These are phyloP conservation scores for Bungarus multicinctus DNA, from an alignment of 2,113 vertebrate species.

Conservation along the genomic window DNA sequence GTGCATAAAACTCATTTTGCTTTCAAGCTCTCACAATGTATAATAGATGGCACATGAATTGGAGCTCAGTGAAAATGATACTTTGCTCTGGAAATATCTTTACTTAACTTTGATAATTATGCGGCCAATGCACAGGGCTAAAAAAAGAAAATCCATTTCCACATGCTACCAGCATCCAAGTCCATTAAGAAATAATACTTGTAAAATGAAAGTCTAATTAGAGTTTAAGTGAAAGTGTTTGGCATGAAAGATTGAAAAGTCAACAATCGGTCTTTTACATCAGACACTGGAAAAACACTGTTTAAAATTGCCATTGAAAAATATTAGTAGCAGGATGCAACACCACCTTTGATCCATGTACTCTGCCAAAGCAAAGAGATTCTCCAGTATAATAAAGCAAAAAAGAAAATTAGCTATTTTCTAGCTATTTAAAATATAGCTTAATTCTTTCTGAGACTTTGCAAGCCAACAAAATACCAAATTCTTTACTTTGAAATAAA, in stretches of 20 bases:
- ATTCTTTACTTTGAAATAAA: slow-evolving; percentile 51
- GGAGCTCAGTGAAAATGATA: slow-evolving; percentile 59
- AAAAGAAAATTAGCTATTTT: slow-evolving; percentile 68
- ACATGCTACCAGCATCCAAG: slow-evolving; percentile 67
- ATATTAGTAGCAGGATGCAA: slow-evolving; percentile 82
- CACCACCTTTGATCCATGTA: slow-evolving; percentile 75
- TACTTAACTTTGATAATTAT: slow-evolving; percentile 70
- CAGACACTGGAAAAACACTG: slow-evolving; percentile 75
- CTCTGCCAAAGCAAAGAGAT: slow-evolving; percentile 74
- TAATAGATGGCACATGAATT: slow-evolving; percentile 71
- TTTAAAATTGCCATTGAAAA: slow-evolving; percentile 71
- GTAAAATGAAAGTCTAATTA: slow-evolving; percentile 78
- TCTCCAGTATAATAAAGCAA: slow-evolving; percentile 69
- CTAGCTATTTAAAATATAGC: slow-evolving; percentile 47
- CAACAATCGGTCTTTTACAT: slow-evolving; percentile 77
- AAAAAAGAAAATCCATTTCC: slow-evolving; percentile 73
- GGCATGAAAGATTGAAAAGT: slow-evolving; percentile 75
- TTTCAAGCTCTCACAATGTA: slow-evolving; percentile 46
- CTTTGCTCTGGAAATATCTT: slow-evolving; percentile 71
- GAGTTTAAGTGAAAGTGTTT: slow-evolving; percentile 76
- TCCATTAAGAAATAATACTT: slow-evolving; percentile 80
- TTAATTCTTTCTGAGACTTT: slow-evolving; percentile 59
- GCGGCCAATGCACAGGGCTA: slow-evolving; percentile 53
- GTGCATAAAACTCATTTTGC: slow-evolving; percentile 58
- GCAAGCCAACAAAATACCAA: slow-evolving; percentile 51